Percentiles rank a stretch among this genome's conserved stretches.
phyloP scores from a whole-genome alignment of 2,888 invertebrate species.

The Pycnomerus fuliginosus region DNA sequence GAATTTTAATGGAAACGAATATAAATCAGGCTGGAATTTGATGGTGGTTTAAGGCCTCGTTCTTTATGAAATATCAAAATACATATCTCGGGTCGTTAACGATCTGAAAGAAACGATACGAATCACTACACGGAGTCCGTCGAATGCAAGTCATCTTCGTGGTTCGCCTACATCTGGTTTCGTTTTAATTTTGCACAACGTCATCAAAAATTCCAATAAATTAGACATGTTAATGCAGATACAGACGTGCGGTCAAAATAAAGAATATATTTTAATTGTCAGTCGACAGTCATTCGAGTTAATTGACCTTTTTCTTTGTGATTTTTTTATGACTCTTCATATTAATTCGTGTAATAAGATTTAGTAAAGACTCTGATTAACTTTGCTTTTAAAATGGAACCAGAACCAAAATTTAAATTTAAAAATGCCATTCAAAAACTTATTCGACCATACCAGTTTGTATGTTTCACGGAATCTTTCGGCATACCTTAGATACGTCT shows the following conservation, averaged over 20 bases:
- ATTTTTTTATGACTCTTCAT: constrained; percentile 18
- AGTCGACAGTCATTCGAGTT: constrained; percentile 35
- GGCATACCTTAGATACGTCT: too few species aligned
- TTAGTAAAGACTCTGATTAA: constrained; percentile 26
- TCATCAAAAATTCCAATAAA: constrained; percentile 27
- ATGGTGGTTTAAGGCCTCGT: constrained; percentile 20
- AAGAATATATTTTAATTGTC: constrained; percentile 33
- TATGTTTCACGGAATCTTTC: too few species aligned
- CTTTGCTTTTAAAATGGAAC: constrained; percentile 17
- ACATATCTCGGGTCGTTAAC: constrained; percentile 35
- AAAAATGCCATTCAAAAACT: constrained; percentile 29
- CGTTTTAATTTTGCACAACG: constrained; percentile 28
- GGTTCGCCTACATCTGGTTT: constrained; percentile 25
- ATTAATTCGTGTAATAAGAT: constrained; percentile 25
- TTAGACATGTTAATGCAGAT: constrained; percentile 26
- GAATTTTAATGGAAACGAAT: too few species aligned
- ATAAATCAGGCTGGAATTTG: too few species aligned
- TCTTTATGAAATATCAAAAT: constrained; percentile 35
- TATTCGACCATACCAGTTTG: too few species aligned
- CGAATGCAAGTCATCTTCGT: constrained; percentile 34
- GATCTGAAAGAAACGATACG: constrained; percentile 35
- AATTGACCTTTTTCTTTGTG: constrained; percentile 34
- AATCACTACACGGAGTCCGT: constrained; percentile 27
- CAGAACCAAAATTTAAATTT: constrained; percentile 27
- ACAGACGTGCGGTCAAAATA: constrained; percentile 33